Base-by-base conservation (phyloP, 2,113 vertebrate genomes). In the Tetrao urogallus region DNA sequence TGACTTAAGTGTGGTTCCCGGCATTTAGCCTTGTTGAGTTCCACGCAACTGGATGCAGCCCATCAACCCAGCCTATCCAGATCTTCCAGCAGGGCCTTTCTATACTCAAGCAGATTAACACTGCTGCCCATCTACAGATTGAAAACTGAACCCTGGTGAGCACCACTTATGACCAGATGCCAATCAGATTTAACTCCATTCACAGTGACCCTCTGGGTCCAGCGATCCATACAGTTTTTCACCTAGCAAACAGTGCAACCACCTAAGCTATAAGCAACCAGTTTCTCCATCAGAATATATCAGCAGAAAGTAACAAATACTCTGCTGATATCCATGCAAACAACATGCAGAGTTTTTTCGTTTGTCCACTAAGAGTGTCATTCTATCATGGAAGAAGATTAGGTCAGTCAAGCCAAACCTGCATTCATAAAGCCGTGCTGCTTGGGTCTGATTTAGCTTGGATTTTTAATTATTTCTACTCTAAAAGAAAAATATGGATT, bases 401-500 rank as follows among this genome's bases (percentile, higher is more conserved):
- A 64, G 61, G 38, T 64, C 17, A 40, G 36, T 40, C 61, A 64
- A 19, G 11, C 27, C 38, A 38, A 24, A 28, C 61, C 25, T 28
- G 38, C 11, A 11, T 64, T 64, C 38, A 40, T 40, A 40, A 64
- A 64, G 25, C 17, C 16, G 11, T 19, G 25, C 25, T 64, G 36
- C 28, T 11, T 64, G 61, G 25, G 38, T 40, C 38, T 64, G 61
- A 64, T 64, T 40, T 40, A 40, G 25, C 61, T 40, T 40, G 17
- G 25, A 8, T 84, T 84, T 86, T 88, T 85, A 64, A 57, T 86
- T 94, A 63, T 88, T 91, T 84, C 38, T 77, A 6, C 71, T 90
- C 42, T 74, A 90, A 94, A 93, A 92, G 3, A 25, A 91, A 91
- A 88, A 42, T 1, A 6, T 88, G 63, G 56, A 65, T 95, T 96